These are phyloP conservation scores for Hylaeus anthracinus DNA, from an alignment of 1,140 invertebrate species.

Conservation along the genomic window DNA sequence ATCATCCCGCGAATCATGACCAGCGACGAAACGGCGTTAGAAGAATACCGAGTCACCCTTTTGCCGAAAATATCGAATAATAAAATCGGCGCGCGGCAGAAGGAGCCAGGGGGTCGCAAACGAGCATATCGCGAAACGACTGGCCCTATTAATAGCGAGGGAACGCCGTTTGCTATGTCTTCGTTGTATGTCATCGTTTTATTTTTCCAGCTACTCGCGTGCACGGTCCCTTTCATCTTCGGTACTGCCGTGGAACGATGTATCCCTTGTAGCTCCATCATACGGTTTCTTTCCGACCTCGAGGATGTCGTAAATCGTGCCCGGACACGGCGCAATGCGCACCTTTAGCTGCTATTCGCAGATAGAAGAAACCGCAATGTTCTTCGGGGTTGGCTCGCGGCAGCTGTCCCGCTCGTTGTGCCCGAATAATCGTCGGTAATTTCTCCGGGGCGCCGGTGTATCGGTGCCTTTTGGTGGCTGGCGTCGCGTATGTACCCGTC, in stretches of 20 bases:
- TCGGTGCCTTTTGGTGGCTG: neutral
- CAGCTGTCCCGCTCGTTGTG: conserved; percentile 15
- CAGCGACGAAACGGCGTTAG: too few species aligned
- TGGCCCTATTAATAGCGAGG: conserved; percentile 50
- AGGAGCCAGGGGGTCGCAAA: conserved; percentile 9
- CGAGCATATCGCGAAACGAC: conserved; percentile 20
- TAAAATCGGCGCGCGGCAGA: neutral
- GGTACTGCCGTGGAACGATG: conserved; percentile 27
- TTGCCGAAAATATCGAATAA: neutral
- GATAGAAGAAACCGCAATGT: conserved; percentile 38
- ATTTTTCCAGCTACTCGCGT: conserved; percentile 49
- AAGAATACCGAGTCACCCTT: neutral
- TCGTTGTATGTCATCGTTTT: conserved; percentile 58
- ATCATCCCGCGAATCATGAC: too few species aligned
- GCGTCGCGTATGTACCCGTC: too few species aligned
- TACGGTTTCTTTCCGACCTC: conserved; percentile 38
- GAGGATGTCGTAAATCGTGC: conserved; percentile 59
- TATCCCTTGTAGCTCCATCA: conserved; percentile 34
- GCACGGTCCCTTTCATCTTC: conserved; percentile 60
- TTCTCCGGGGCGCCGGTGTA: neutral
- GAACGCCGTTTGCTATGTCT: conserved; percentile 30
- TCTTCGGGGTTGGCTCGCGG: conserved; percentile 3
- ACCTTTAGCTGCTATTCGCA: conserved; percentile 54
- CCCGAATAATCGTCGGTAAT: conserved; percentile 39
- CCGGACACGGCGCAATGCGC: conserved; percentile 24